Conservation (phyloP, 2,888 invertebrate genomes). For the Leptura quadrifasciata region DNA sequence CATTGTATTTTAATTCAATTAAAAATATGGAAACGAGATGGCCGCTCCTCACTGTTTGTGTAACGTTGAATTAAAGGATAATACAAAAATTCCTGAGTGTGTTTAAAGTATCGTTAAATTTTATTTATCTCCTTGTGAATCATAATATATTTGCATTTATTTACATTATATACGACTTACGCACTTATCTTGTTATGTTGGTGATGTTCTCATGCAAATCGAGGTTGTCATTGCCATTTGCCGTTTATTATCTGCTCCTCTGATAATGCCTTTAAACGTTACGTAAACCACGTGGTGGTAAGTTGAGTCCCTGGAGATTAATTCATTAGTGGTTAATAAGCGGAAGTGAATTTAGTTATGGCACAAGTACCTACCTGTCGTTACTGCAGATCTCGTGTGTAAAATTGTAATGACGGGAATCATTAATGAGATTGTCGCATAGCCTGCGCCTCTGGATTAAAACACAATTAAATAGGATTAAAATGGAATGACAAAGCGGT, state of each 20-base stretch:
- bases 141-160: no score
- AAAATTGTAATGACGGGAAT: conserved; percentile 22
- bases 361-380: conserved; percentile 35
- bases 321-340: conserved; percentile 35
- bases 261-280: neutral
- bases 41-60: no score
- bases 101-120: no score
- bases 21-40: no score
- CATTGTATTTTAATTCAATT: no score
- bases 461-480: conserved; percentile 62
- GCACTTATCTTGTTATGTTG: neutral
- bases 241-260: neutral
- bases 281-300: neutral
- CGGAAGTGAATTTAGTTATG: conserved; percentile 39
- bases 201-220: neutral
- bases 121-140: no score
- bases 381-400: neutral
- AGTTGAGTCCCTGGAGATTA: conserved; percentile 18
- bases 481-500: conserved; percentile 66
- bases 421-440: conserved; percentile 37
- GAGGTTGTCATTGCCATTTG: neutral
- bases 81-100: no score
- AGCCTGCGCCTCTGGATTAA: conserved; percentile 43
- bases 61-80: no score
- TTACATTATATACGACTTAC: neutral